Conservation (phyloP, 2,888 invertebrate genomes). For the Eristalis pertinax region DNA sequence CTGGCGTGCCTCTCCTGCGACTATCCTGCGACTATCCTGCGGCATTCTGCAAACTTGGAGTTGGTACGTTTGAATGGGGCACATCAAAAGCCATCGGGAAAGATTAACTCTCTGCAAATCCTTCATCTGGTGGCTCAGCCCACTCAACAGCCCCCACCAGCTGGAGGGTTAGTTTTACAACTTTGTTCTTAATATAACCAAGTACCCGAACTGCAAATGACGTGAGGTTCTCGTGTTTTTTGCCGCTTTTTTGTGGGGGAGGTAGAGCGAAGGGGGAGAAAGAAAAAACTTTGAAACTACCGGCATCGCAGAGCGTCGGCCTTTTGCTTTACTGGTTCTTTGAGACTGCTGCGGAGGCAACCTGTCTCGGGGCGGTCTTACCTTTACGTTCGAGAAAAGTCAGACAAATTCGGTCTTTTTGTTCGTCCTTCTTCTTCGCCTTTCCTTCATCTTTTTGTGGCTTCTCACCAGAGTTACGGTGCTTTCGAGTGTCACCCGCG, state of each 20-base stretch:
- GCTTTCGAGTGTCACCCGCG: conserved; percentile 47
- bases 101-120: conserved; percentile 24
- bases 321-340: conserved; percentile 38
- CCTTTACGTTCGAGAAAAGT: conserved; percentile 42
- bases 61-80: conserved; percentile 15
- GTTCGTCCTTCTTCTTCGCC: neutral
- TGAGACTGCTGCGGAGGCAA: conserved; percentile 21
- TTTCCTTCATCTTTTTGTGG: neutral
- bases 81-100: neutral
- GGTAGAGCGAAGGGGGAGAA: neutral
- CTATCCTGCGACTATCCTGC: conserved; percentile 16
- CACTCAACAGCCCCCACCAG: neutral
- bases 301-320: conserved; percentile 1
- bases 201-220: conserved; percentile 31
- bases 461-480: conserved; percentile 6
- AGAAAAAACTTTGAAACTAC: conserved; percentile 28
- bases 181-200: conserved; percentile 30
- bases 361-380: conserved; percentile 28
- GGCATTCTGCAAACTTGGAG: neutral
- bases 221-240: conserved; percentile 9
- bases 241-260: conserved; percentile 9
- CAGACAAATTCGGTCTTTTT: conserved; percentile 20
- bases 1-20: neutral
- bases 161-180: conserved; percentile 28
- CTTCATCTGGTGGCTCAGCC: neutral